A percentile compares a stretch with the other conserved stretches of the same genome.
These are phyloP conservation scores for Ctenopoma multispine DNA, from an alignment of 2,797 vertebrate species.

Conservation along the genomic window DNA sequence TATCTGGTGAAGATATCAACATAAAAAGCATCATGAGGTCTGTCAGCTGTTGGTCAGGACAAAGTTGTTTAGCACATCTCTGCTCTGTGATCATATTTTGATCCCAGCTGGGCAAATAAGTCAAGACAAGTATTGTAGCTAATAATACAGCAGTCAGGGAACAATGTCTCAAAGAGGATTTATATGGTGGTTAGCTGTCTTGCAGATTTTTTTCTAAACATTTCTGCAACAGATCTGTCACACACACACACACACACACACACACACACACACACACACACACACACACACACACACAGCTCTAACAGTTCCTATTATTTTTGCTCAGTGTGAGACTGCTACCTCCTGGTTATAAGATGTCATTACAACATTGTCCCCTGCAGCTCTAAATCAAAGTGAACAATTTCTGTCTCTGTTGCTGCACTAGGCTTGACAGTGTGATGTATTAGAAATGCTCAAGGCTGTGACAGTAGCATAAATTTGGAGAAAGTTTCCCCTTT, in stretches of 20 bases:
- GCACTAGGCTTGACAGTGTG: slow-evolving; percentile 21
- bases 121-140: neutral
- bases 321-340: slow-evolving; percentile 44
- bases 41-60: neutral
- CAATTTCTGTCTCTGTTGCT: neutral
- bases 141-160: no score
- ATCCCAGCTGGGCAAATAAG: neutral
- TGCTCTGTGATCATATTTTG: neutral
- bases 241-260: neutral
- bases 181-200: neutral
- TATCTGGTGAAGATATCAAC: neutral
- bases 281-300: neutral
- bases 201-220: neutral
- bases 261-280: neutral
- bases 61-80: neutral
- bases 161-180: neutral
- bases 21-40: neutral
- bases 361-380: slow-evolving; percentile 29
- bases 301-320: neutral
- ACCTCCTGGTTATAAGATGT: slow-evolving; percentile 31
- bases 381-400: neutral
- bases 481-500: slow-evolving; percentile 23
- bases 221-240: neutral
- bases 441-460: slow-evolving; percentile 28
- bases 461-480: slow-evolving; percentile 44